Evolutionary conservation across 1,140 invertebrate species (phyloP), one percentile per base, ranked within the genome.

Genomic region (Drosophila baimaii): DNA sequence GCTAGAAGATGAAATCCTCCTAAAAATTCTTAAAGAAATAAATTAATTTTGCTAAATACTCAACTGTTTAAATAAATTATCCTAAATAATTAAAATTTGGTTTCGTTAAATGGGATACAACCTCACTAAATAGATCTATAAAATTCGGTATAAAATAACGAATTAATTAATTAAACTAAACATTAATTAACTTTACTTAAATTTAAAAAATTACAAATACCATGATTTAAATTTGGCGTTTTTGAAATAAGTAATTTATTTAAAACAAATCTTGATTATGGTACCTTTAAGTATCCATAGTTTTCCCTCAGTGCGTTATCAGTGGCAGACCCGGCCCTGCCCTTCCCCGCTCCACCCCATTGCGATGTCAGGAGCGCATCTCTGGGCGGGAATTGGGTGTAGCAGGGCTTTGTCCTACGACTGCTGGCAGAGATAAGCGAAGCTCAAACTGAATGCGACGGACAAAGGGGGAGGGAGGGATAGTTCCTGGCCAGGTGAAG

Each of bases 341-440:
- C 46, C 58, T 23, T 55, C n/a, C 17, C 29, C 33, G 15, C 5
- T 1, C 9, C 37, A n/a, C 56, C 55, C 6, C 19, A 0, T 13
- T n/a, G 33, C 29, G 19, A 65, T 19, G 62, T 52, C 62, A 66
- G 51, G 62, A 68, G 54, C 73, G 73, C 73, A 77, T 68, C 73
- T 64, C 73, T 76, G 61, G 58, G 46, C 52, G 61, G 62, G 54
- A 52, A 49, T 47, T 39, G 73, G 59, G 73, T 55, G 54, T 35
- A 54, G 54, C 46, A 31, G 72, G 46, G 73, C 57, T 58, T 68
- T 69, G 73, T 77, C 54, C 77, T 51, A 69, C 59, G 81, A 86
- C 83, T 85, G 82, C 77, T 66, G 62, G 58, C 39, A 61, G 75
- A 82, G 82, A 85, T 85, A 72, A 75, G 59, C 79, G 76, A 43